Conservation (phyloP, 2,113 vertebrate genomes). For the Erpornis zantholeuca region DNA sequence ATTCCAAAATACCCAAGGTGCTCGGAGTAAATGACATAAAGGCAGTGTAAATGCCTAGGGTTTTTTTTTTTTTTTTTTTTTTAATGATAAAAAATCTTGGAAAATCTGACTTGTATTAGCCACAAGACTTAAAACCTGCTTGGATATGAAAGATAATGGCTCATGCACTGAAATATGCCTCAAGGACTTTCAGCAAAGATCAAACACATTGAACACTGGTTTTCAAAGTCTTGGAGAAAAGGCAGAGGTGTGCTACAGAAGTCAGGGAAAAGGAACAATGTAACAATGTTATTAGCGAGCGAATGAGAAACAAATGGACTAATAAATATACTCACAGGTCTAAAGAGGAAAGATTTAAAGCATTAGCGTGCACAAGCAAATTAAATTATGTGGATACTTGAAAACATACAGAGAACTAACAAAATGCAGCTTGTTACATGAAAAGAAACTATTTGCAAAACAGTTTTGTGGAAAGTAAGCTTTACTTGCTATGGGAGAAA, state of each 20-base stretch:
- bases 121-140: background rate
- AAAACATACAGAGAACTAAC: background rate
- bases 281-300: background rate
- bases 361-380: background rate
- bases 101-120: background rate
- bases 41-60: background rate
- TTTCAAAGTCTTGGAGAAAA: background rate
- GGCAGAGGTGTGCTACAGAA: background rate
- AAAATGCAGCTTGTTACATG: background rate
- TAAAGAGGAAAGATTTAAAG: background rate
- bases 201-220: background rate
- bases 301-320: background rate
- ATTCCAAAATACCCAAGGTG: background rate
- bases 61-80: background rate
- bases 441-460: background rate
- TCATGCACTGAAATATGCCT: background rate
- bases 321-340: background rate
- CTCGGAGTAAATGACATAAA: background rate
- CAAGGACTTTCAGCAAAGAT: background rate
- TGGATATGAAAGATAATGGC: background rate
- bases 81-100: background rate
- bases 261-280: background rate
- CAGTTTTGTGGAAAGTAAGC: background rate
- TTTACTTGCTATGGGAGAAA: background rate
- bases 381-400: background rate